Base-by-base conservation (phyloP, 1,140 invertebrate species). In the Nasonia vitripennis region DNA sequence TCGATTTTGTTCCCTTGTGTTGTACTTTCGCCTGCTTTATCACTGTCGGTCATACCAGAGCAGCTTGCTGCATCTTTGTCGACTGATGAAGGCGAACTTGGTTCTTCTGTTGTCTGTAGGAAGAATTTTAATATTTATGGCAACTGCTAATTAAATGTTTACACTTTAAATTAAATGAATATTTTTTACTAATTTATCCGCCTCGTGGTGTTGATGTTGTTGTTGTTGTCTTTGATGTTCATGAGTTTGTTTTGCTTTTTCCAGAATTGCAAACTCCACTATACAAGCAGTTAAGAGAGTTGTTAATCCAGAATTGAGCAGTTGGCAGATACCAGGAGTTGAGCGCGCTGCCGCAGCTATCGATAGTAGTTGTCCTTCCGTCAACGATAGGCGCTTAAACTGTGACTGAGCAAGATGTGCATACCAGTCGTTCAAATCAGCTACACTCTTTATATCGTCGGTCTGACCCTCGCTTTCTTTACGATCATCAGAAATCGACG, bases 341-440 rank as follows among this genome's bases (percentile, higher is more conserved):
- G 97, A 98, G 91, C 97, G 95, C 86, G 96, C 96, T 5, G 96
- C 96, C 68, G 96, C 93, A 9, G 97, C 96, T 14, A 97, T 94
- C 4, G 96, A 97, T 82, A 95, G 93, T 74, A 98, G 93, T 91
- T 97, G 95, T 41, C 95, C 93, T 78, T 95, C 94, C 86, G 94
- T 93, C 77, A 96, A 90, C 87, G 95, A 90, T 81, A 96, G 89
- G 51, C 87, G 85, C 34, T 93, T 92, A 23, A 90, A 90, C 68
- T 92, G 89, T 0, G 92, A 89, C 34, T 91, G 85, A 48, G 90
- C 86, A 55, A 92, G 87, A 41, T 88, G 92, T 31, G 91, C 91
- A 86, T 95, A 95, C 94, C 95, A 95, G 70, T 94, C 94, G 88
- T 92, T 92, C 6, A 93, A 90, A 84, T 94, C 94, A 34, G 92